Evolutionary conservation across 1,140 invertebrate genomes (phyloP), one percentile per base, ranked within the genome.

Genomic region (Caenorhabditis tropicalis): DNA sequence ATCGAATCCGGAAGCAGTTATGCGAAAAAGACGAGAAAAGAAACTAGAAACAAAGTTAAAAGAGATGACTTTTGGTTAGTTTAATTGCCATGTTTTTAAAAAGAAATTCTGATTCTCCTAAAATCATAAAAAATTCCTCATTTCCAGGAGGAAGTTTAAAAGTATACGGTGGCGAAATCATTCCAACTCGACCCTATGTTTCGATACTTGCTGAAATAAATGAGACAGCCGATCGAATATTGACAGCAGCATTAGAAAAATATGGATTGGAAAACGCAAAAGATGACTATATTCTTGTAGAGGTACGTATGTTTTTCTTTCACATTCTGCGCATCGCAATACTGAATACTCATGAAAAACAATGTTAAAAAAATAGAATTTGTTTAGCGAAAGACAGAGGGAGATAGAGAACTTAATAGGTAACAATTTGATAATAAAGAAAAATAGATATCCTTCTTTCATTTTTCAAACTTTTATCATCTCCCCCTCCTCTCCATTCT

Each of bases 1-100:
- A 91, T 98, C 96, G 79, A 99, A 99, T 93, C 98, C 98, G 12
- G 98, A 99, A 93, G 96, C 96, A 82, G 98, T 99, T 82, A 99
- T 99, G 98, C 94, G 96, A 85, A 94, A 97, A 46, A 93, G 97
- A 83, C 92, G 98, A n/a, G 96, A 99, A 90, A 96, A 98, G 91
- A 98, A 98, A 91, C 93, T 99, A 60, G 97, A 99, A 92, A 95
- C 95, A 88, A 99, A 98, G 92, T 92, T 99, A 87, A 96, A 98
- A 91, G 96, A 98, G 91, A 98, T 99, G 92, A 93, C 95, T 46
- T 33, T 85, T 39, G 82, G 89, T 81, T 21, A 36, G 49, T 31
- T 9, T 12, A 9, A 43, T n/a, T n/a, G n/a, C n/a, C n/a, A n/a
- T n/a, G n/a, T n/a, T n/a, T n/a, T n/a, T n/a, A n/a, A n/a, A n/a